These are phyloP conservation scores for Drosophila paucipuncta DNA, from an alignment of 2,888 invertebrate species.

Conservation along the genomic window DNA sequence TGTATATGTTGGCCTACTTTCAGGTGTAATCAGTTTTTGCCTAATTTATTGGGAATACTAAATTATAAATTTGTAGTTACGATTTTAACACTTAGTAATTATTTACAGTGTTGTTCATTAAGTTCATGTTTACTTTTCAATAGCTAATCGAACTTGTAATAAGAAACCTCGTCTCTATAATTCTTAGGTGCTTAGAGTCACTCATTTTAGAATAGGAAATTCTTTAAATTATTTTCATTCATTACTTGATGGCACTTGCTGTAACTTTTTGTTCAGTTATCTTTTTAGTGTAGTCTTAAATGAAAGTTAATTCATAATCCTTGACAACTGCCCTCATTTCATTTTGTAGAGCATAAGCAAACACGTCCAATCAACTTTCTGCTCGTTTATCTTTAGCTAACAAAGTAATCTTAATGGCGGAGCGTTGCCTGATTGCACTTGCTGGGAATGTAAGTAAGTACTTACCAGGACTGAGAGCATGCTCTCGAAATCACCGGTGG, in stretches of 20 bases:
- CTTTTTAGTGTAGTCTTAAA: background rate
- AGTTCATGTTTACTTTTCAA: background rate
- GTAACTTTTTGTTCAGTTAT: background rate
- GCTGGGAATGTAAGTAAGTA: slow-evolving; percentile 26
- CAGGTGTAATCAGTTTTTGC: background rate
- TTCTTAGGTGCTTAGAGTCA: background rate
- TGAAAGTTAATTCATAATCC: background rate
- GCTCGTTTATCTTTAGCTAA: background rate
- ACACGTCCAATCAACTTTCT: background rate
- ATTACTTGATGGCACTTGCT: background rate
- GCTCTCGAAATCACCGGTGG: slow-evolving; percentile 95
- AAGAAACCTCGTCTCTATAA: background rate
- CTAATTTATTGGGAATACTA: too few relatives aligned
- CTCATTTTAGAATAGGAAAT: background rate
- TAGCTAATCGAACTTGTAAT: background rate
- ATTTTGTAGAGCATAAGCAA: background rate
- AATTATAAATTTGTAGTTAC: background rate
- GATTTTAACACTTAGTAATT: background rate
- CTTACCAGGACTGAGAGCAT: slow-evolving; percentile 93
- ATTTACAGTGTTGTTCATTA: background rate
- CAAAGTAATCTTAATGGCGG: background rate
- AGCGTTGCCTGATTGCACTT: slow-evolving; percentile 8
- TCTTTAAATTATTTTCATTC: background rate
- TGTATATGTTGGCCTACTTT: background rate
- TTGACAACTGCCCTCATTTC: background rate